Evolutionary conservation across 2,797 vertebrate species (phyloP).

Genomic region (Poeciliopsis paucimaculata): DNA sequence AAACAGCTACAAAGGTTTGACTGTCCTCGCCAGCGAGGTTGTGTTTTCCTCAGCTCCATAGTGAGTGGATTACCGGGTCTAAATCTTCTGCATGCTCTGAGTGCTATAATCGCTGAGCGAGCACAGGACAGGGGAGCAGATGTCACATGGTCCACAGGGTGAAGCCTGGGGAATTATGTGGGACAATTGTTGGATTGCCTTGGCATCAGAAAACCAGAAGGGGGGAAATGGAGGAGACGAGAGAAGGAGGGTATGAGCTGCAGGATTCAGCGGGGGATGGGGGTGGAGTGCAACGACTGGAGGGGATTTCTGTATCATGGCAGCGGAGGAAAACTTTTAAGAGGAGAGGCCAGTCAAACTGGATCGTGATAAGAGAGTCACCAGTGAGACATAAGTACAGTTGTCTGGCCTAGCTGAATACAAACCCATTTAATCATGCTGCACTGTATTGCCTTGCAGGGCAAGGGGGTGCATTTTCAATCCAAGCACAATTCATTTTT

Average conservation of each 20-base stretch:
- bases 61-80: slow-evolving; percentile 81
- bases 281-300: not conserved
- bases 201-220: slow-evolving; percentile 57
- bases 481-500: slow-evolving; percentile 34
- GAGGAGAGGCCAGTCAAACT: slow-evolving; percentile 54
- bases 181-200: slow-evolving; percentile 77
- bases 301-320: slow-evolving; percentile 35
- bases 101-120: slow-evolving; percentile 81
- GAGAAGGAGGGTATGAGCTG: slow-evolving; percentile 32
- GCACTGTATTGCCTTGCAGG: slow-evolving; percentile 17
- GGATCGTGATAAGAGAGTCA: slow-evolving; percentile 53
- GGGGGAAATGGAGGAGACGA: slow-evolving; percentile 23
- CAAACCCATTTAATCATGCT: slow-evolving; percentile 32
- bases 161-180: slow-evolving; percentile 80
- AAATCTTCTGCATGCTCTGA: slow-evolving; percentile 82
- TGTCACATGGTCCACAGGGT: slow-evolving; percentile 82
- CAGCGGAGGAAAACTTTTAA: slow-evolving; percentile 45
- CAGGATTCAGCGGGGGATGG: slow-evolving; percentile 30
- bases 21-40: slow-evolving; percentile 54
- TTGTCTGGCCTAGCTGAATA: slow-evolving; percentile 30
- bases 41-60: slow-evolving; percentile 68
- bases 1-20: slow-evolving; percentile 38
- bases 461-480: slow-evolving; percentile 26
- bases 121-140: slow-evolving; percentile 77
- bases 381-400: slow-evolving; percentile 38